Conservation (phyloP, 2,888 invertebrate species). For the Eristalis tenax region DNA sequence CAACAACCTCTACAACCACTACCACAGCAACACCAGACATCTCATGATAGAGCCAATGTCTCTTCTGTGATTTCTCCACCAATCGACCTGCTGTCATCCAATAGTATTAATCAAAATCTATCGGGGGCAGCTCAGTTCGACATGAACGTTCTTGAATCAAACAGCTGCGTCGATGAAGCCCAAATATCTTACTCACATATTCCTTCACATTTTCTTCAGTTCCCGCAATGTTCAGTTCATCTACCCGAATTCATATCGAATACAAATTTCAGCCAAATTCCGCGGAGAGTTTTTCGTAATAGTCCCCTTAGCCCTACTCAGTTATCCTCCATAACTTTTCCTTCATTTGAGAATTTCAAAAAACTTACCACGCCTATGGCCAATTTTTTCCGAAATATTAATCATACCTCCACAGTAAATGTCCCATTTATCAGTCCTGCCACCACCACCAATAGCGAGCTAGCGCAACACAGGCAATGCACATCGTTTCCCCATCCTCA, state of each 20-base stretch:
- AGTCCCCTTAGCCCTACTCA: slow-evolving; percentile 73
- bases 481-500: slow-evolving; percentile 21
- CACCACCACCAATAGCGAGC: slow-evolving; percentile 29
- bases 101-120: slow-evolving; percentile 74
- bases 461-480: slow-evolving; percentile 44
- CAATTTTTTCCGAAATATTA: slow-evolving; percentile 78
- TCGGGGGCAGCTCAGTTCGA: slow-evolving; percentile 78
- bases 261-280: slow-evolving; percentile 77
- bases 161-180: slow-evolving; percentile 47
- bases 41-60: slow-evolving; percentile 75
- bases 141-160: slow-evolving; percentile 73
- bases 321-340: slow-evolving; percentile 66
- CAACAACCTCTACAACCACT: slow-evolving; percentile 71
- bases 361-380: slow-evolving; percentile 79
- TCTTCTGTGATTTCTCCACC: slow-evolving; percentile 78
- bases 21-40: slow-evolving; percentile 61
- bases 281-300: slow-evolving; percentile 77
- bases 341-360: slow-evolving; percentile 79
- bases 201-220: slow-evolving; percentile 72
- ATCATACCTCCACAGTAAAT: slow-evolving; percentile 66
- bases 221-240: slow-evolving; percentile 75
- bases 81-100: slow-evolving; percentile 64
- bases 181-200: slow-evolving; percentile 73
- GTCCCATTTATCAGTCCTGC: slow-evolving; percentile 51
- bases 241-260: slow-evolving; percentile 78